Base-by-base conservation (phyloP, 2,888 invertebrate genomes). In the Caradrina clavipalpis region DNA sequence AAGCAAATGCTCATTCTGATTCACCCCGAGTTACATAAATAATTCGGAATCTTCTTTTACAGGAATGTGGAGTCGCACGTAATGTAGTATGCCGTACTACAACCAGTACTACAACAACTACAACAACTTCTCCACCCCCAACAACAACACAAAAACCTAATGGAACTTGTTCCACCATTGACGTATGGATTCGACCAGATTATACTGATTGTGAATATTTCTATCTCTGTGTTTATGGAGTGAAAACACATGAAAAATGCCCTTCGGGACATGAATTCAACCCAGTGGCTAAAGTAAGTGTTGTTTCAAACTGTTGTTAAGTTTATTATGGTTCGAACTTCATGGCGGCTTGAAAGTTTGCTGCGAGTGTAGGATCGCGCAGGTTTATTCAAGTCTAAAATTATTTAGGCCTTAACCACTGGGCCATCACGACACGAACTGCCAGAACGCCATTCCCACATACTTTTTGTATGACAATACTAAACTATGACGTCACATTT, bases 231-330 rank as follows among this genome's bases (percentile, higher is more conserved):
- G 0, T 50, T 11, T 70, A 21, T 6, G 68, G 49, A 50, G 0
- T 0, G 0, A 0, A n/a, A 0, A 13, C 8, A 0, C 31, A 15
- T 3, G 21, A 57, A 6, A n/a, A n/a, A 31, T 69, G 68, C 31
- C 68, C 68, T 5, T 49, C 31, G 1, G 6, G 1, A 11, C 31
- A 17, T 13, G 70, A 70, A n/a, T 69, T 69, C 15, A 69, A n/a
- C 10, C n/a, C 4, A 15, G 0, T 22, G 10, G n/a, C 11, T 6
- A 4, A 21, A 39, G 68, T 69, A 56, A 56, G 68, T 68, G 6
- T 35, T 61, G 8, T n/a, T 22, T 7, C n/a, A 13, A 26, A 26
- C 26, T 26, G n/a, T n/a, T n/a, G n/a, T n/a, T n/a, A n/a, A n/a
- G n/a, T n/a, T 26, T 26, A 26, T 26, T 26, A 26, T 4, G 26